Conservation (phyloP, 2,113 vertebrate species). For the Bubo scandiacus region DNA sequence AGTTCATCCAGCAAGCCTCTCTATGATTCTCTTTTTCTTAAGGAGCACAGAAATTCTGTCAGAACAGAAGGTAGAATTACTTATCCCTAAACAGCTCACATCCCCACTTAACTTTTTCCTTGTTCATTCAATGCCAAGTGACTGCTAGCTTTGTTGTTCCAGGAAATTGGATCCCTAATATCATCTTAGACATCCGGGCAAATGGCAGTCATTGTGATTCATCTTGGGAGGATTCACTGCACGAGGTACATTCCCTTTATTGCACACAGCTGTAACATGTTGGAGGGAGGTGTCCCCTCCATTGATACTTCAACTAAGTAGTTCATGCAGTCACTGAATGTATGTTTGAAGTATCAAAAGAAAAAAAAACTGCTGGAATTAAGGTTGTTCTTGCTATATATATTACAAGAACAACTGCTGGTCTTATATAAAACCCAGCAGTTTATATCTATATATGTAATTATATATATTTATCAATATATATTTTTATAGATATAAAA, state of each 20-base stretch:
- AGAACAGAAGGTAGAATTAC: neutral
- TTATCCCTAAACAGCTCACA: neutral
- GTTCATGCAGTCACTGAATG: neutral
- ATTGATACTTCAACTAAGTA: neutral
- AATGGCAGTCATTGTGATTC: conserved; percentile 83
- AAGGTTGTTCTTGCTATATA: neutral
- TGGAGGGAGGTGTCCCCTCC: neutral
- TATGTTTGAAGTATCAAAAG: neutral
- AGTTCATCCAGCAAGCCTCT: neutral
- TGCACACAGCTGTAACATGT: neutral
- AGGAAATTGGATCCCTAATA: conserved; percentile 75
- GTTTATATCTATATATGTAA: neutral
- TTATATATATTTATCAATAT: neutral
- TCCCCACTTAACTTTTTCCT: neutral
- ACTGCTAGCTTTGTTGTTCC: neutral
- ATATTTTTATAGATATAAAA: neutral
- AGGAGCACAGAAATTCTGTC: neutral
- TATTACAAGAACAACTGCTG: neutral
- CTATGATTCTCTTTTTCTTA: neutral
- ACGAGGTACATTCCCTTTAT: conserved; percentile 78
- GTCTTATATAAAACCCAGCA: neutral
- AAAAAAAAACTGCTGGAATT: neutral
- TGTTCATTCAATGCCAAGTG: neutral
- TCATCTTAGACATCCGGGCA: conserved; percentile 85
- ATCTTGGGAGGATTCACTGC: conserved; percentile 80